Conservation (phyloP, 2,113 vertebrate genomes). For the Chrysemys picta region DNA sequence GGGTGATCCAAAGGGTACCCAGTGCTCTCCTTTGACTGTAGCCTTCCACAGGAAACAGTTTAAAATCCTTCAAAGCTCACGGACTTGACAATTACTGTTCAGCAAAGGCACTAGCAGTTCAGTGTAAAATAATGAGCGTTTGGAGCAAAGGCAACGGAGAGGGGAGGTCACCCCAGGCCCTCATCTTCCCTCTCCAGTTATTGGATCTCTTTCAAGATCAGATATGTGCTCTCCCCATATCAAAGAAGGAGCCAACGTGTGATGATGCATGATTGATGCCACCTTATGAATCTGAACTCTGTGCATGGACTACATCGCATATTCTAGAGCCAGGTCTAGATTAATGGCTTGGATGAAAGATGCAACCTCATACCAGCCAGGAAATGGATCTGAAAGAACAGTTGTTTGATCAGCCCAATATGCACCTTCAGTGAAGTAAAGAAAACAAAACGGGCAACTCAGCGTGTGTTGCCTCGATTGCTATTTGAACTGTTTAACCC, state of each 20-base stretch:
- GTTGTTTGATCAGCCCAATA: background rate
- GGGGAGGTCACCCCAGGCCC: accelerated
- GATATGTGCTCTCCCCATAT: background rate
- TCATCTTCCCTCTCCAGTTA: background rate
- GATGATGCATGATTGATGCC: background rate
- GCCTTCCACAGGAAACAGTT: slow-evolving; percentile 59
- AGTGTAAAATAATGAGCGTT: too few relatives aligned
- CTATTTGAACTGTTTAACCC: background rate
- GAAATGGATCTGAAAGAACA: background rate
- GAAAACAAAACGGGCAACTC: slow-evolving; percentile 14
- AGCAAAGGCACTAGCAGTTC: background rate
- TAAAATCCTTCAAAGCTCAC: slow-evolving; percentile 42
- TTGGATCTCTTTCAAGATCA: background rate
- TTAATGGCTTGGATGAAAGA: background rate
- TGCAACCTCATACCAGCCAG: background rate
- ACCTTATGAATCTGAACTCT: background rate
- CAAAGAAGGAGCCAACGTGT: background rate
- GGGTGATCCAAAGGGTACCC: slow-evolving; percentile 70
- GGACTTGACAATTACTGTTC: background rate
- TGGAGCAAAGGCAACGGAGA: background rate
- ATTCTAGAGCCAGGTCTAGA: background rate
- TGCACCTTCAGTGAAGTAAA: background rate
- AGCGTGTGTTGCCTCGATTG: background rate
- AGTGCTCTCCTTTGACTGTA: slow-evolving; percentile 54
- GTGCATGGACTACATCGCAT: background rate